A percentile compares a stretch with the other conserved stretches of the same genome.
phyloP scores from a whole-genome alignment of 2,113 vertebrate genomes.

The Pachypanchax playfairii region DNA sequence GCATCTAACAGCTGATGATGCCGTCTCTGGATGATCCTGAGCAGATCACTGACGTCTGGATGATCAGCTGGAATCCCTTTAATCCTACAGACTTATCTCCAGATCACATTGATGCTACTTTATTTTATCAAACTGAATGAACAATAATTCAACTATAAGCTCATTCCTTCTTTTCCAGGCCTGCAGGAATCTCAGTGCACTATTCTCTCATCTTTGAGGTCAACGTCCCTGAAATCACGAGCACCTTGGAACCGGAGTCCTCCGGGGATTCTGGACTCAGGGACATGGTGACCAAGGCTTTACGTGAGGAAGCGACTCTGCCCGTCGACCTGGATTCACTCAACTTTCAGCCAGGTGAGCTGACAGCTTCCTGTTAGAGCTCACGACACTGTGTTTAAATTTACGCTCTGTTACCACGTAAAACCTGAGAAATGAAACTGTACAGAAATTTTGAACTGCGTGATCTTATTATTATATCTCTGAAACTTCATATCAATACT shows the following conservation, averaged over 20 bases:
- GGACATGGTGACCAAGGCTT: slow-evolving; percentile 80
- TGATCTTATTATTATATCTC: too few relatives aligned
- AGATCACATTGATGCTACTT: too few relatives aligned
- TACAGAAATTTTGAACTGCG: too few relatives aligned
- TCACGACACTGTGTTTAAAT: too few relatives aligned
- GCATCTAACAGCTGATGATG: too few relatives aligned
- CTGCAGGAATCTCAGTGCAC: slow-evolving; percentile 80
- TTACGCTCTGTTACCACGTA: too few relatives aligned
- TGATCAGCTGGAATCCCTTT: background rate
- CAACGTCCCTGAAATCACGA: slow-evolving; percentile 53
- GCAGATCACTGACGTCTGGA: background rate
- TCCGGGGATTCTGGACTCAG: slow-evolving; percentile 74
- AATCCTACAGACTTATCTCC: background rate
- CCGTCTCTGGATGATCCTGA: too few relatives aligned
- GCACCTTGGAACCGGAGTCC: slow-evolving; percentile 45
- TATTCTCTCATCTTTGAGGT: slow-evolving; percentile 85
- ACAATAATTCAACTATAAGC: too few relatives aligned
- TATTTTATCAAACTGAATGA: too few relatives aligned
- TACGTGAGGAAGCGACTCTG: slow-evolving; percentile 83
- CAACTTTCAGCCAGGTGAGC: slow-evolving; percentile 77
- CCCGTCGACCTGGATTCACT: slow-evolving; percentile 83
- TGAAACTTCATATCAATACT: too few relatives aligned
- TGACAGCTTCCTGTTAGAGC: too few relatives aligned
- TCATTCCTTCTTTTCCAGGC: slow-evolving; percentile 60
- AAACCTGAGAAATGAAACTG: too few relatives aligned